Evolutionary conservation across 2,888 invertebrate genomes (phyloP).

Genomic region (Ceraclea dissimilis): DNA sequence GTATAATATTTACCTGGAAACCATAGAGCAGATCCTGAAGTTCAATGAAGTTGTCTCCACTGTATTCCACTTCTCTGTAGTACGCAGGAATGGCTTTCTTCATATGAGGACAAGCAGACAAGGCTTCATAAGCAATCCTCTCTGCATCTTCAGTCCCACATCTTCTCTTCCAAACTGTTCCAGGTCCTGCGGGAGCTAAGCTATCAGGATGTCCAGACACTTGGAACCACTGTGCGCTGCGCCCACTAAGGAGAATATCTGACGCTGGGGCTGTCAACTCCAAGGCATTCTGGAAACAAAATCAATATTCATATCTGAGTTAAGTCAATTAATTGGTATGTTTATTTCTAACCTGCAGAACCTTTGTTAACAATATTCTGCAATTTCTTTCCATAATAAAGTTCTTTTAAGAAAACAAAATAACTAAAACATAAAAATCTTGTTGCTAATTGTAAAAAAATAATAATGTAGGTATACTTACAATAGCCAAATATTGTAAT

Average conservation of each 20-base stretch:
- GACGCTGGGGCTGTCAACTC: constrained; percentile 87
- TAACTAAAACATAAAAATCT: no score
- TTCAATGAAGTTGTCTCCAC: constrained; percentile 82
- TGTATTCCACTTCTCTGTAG: constrained; percentile 73
- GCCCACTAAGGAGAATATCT: constrained; percentile 71
- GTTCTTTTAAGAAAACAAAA: not conserved
- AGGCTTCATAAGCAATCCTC: constrained; percentile 68
- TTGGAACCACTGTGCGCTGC: constrained; percentile 73
- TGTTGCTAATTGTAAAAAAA: no score
- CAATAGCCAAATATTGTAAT: constrained; percentile 72
- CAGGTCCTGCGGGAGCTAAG: constrained; percentile 86
- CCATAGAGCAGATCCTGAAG: constrained; percentile 88
- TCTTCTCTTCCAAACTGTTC: constrained; percentile 89
- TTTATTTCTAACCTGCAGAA: not conserved
- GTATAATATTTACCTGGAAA: constrained; percentile 54
- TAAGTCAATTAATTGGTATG: not conserved
- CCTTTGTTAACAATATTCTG: no score
- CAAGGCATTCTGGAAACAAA: constrained; percentile 73
- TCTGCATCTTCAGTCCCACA: constrained; percentile 66
- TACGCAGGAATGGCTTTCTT: constrained; percentile 73
- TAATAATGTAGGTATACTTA: constrained; percentile 48
- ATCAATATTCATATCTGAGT: constrained; percentile 17
- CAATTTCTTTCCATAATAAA: not conserved
- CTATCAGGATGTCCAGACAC: constrained; percentile 89
- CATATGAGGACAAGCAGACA: constrained; percentile 67